Conservation (phyloP, 1,140 invertebrate species). For the Latrodectus geometricus region DNA sequence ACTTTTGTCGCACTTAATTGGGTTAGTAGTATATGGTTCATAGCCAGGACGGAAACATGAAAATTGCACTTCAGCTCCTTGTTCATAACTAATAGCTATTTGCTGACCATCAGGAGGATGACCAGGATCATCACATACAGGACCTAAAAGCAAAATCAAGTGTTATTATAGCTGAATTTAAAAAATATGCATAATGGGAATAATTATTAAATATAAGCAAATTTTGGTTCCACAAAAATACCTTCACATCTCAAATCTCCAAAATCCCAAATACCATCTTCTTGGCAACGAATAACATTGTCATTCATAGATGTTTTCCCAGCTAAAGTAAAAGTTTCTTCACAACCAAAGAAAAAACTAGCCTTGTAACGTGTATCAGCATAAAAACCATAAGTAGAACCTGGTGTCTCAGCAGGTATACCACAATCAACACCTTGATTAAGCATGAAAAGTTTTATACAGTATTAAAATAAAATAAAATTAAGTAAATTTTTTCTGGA, state of each 20-base stretch:
- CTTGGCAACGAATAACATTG: conserved; percentile 90
- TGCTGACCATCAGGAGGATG: conserved; percentile 91
- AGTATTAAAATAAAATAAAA: not conserved
- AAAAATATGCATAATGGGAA: not conserved
- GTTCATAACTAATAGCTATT: conserved; percentile 91
- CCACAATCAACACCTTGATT: conserved; percentile 83
- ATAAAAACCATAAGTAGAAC: conserved; percentile 88
- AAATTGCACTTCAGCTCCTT: conserved; percentile 88
- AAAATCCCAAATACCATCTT: conserved; percentile 96
- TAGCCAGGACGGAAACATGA: conserved; percentile 91
- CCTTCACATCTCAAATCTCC: conserved; percentile 93
- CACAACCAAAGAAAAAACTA: conserved; percentile 95
- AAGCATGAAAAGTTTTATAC: not conserved
- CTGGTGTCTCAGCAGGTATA: conserved; percentile 85
- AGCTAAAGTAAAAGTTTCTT: conserved; percentile 93
- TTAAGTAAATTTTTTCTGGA: not conserved
- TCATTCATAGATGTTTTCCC: conserved; percentile 92
- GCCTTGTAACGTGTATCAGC: conserved; percentile 89
- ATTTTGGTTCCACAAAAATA: not conserved
- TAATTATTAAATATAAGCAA: not conserved
- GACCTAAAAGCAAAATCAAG: conserved; percentile 70
- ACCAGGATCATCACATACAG: conserved; percentile 94
- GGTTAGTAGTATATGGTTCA: conserved; percentile 88
- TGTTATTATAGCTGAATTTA: not conserved
- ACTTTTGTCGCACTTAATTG: conserved; percentile 83